Evolutionary conservation across 2,888 invertebrate species (phyloP).

Genomic region (Monopis laevigella): DNA sequence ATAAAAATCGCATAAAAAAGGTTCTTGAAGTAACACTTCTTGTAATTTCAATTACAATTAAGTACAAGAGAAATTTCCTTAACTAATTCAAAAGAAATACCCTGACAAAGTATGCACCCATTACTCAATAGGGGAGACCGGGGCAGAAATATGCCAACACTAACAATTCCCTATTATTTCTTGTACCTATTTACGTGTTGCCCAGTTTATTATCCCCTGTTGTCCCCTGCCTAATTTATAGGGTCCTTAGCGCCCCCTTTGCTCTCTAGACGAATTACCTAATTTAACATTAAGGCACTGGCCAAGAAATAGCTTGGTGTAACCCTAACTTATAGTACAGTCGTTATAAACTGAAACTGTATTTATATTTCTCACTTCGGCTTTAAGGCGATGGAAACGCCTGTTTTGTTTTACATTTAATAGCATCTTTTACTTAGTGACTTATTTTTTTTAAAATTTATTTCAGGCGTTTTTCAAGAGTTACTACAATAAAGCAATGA

Average conservation of each 20-base stretch:
- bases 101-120: constrained; percentile 29
- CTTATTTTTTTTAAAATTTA: too few species aligned
- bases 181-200: constrained; percentile 14
- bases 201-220: constrained; percentile 55
- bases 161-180: constrained; percentile 47
- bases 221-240: constrained; percentile 63
- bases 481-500: too few species aligned
- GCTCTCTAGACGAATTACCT: constrained; percentile 52
- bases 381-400: too few species aligned
- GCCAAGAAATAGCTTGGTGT: constrained; percentile 4
- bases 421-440: too few species aligned
- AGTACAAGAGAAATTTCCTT: too few species aligned
- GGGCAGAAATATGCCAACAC: constrained; percentile 24
- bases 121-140: constrained; percentile 56
- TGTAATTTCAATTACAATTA: too few species aligned
- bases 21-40: too few species aligned
- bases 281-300: constrained; percentile 56
- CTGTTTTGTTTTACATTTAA: too few species aligned
- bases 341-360: too few species aligned
- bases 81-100: not conserved
- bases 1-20: too few species aligned
- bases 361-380: too few species aligned
- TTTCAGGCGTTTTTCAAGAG: too few species aligned
- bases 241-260: constrained; percentile 53
- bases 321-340: not conserved